Evolutionary conservation across 2,888 invertebrate species (phyloP).

Genomic region (Drosophila mayaguana): DNA sequence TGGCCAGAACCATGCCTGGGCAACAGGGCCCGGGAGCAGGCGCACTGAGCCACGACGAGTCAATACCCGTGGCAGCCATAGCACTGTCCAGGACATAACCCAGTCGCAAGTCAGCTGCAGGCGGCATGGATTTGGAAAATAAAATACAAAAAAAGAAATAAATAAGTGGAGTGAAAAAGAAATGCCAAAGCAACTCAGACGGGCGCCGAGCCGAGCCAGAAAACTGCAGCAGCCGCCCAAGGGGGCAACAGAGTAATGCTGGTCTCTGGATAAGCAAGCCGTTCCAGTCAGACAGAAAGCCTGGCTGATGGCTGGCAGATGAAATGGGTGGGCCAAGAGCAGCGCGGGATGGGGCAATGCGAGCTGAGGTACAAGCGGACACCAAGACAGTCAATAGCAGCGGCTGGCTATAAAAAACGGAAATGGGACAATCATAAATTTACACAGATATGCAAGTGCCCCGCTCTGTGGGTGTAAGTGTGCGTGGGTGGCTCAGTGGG

Average conservation of each 20-base stretch:
- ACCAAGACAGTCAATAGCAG: slow-evolving; percentile 69
- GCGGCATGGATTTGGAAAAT: slow-evolving; percentile 66
- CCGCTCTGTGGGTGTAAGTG: slow-evolving; percentile 21
- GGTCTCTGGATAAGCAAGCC: slow-evolving; percentile 75
- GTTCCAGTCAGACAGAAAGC: slow-evolving; percentile 37
- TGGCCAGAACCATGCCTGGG: slow-evolving; percentile 30
- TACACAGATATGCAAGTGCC: slow-evolving; percentile 83
- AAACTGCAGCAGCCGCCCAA: slow-evolving; percentile 49
- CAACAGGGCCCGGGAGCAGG: slow-evolving; percentile 19
- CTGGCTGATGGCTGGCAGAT: background rate
- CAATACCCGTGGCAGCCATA: slow-evolving; percentile 75
- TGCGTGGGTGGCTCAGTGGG: slow-evolving; percentile 31
- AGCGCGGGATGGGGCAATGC: background rate
- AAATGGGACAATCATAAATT: slow-evolving; percentile 85
- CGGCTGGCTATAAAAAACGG: slow-evolving; percentile 79
- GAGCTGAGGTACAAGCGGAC: slow-evolving; percentile 31
- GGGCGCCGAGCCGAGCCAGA: slow-evolving; percentile 24
- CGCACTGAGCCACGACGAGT: slow-evolving; percentile 75
- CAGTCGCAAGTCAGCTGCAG: slow-evolving; percentile 78
- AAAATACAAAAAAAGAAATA: slow-evolving; percentile 25
- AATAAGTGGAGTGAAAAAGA: slow-evolving; percentile 23
- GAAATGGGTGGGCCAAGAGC: background rate
- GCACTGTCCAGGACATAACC: slow-evolving; percentile 69
- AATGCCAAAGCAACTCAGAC: slow-evolving; percentile 16
- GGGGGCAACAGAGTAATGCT: slow-evolving; percentile 76